Conservation (phyloP, 2,888 invertebrate species). For the Strigamia crassipes region DNA sequence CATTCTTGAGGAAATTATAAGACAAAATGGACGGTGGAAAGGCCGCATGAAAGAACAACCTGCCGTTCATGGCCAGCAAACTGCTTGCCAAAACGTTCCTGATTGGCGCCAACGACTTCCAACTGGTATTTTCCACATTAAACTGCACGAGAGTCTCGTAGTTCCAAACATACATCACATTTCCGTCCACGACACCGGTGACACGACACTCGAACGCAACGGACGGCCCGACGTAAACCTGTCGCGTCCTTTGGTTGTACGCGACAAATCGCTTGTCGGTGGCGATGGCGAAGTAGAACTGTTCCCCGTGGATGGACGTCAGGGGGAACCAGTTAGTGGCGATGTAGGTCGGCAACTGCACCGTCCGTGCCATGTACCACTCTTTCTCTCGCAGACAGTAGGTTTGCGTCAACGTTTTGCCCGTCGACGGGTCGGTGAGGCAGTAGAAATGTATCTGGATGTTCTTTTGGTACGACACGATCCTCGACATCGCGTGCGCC, state of each 20-base stretch:
- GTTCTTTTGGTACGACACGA: background rate
- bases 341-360: background rate
- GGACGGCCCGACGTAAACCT: background rate
- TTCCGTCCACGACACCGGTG: background rate
- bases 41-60: background rate
- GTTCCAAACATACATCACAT: constrained; percentile 3
- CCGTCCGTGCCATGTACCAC: background rate
- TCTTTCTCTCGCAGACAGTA: background rate
- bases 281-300: background rate
- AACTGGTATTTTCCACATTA: background rate
- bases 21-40: background rate
- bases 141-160: background rate
- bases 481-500: background rate
- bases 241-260: background rate
- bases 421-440: background rate
- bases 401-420: background rate
- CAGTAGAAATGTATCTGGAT: background rate
- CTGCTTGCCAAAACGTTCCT: background rate
- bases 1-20: background rate
- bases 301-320: background rate
- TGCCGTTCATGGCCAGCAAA: background rate
- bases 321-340: background rate
- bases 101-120: background rate
- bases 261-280: background rate
- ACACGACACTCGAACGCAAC: background rate